Evolutionary conservation across 2,797 vertebrate genomes (phyloP).

Genomic region (Coccyzus lansbergi): DNA sequence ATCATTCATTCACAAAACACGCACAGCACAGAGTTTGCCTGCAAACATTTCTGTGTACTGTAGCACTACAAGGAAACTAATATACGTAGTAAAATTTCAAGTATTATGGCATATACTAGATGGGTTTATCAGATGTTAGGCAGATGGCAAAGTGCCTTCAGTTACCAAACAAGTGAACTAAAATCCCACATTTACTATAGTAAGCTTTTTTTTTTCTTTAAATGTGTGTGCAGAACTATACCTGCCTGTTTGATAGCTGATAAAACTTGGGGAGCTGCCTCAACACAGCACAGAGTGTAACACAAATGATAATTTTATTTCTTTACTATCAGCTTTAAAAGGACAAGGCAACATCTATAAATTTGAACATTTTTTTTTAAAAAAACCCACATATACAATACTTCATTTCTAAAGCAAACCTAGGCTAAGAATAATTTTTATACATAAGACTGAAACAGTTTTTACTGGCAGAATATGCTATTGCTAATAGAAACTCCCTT

Average conservation of each 20-base stretch:
- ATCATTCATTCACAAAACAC: neutral
- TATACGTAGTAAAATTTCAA: neutral
- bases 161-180: neutral
- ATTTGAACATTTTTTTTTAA: neutral
- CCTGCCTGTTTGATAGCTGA: fast-evolving
- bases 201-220: neutral
- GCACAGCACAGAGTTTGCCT: neutral
- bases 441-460: neutral
- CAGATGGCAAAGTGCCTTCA: neutral
- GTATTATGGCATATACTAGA: neutral
- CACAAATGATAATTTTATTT: neutral
- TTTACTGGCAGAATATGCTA: neutral
- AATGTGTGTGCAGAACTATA: neutral
- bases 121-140: neutral
- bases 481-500: neutral
- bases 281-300: neutral
- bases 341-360: neutral
- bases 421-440: neutral
- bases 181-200: neutral
- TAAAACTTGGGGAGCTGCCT: neutral
- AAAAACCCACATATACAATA: neutral
- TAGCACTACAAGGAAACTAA: neutral
- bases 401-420: neutral
- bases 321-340: neutral
- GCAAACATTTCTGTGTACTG: neutral